Conservation (phyloP, 2,797 vertebrate genomes). For the Ctenosaura bakeri region DNA sequence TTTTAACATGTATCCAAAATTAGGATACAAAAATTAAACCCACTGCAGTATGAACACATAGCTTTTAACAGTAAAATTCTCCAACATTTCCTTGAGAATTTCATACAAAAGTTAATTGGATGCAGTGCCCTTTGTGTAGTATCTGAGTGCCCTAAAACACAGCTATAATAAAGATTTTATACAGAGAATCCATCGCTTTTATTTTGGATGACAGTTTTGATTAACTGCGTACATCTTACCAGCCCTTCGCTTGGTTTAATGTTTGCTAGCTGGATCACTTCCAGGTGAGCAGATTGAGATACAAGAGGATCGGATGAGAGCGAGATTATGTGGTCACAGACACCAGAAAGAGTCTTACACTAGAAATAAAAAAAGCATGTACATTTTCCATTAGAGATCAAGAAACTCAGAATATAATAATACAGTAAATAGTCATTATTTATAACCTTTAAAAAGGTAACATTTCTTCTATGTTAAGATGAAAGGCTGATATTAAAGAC, state of each 20-base stretch:
- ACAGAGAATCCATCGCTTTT: slow-evolving; percentile 33
- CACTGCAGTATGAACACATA: slow-evolving; percentile 59
- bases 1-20: slow-evolving; percentile 60
- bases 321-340: slow-evolving; percentile 98
- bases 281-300: slow-evolving; percentile 97
- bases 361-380: slow-evolving; percentile 69
- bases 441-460: background rate
- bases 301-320: slow-evolving; percentile 98
- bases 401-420: slow-evolving; percentile 17
- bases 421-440: background rate
- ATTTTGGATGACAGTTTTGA: slow-evolving; percentile 67
- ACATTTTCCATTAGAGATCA: slow-evolving; percentile 41
- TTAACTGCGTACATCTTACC: slow-evolving; percentile 87
- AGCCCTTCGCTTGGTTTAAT: slow-evolving; percentile 95
- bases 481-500: background rate
- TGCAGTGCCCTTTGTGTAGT: slow-evolving; percentile 18
- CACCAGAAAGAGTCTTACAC: slow-evolving; percentile 98
- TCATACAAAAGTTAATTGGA: slow-evolving; percentile 25
- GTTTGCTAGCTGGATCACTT: slow-evolving; percentile 97
- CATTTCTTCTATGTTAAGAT: background rate
- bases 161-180: slow-evolving; percentile 15
- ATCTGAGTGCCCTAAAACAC: slow-evolving; percentile 31
- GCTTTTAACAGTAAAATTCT: slow-evolving; percentile 54
- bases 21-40: slow-evolving; percentile 62
- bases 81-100: slow-evolving; percentile 33